These are phyloP conservation scores for Lycodopsis pacificus DNA, from an alignment of 2,797 vertebrate genomes.

Conservation along the genomic window DNA sequence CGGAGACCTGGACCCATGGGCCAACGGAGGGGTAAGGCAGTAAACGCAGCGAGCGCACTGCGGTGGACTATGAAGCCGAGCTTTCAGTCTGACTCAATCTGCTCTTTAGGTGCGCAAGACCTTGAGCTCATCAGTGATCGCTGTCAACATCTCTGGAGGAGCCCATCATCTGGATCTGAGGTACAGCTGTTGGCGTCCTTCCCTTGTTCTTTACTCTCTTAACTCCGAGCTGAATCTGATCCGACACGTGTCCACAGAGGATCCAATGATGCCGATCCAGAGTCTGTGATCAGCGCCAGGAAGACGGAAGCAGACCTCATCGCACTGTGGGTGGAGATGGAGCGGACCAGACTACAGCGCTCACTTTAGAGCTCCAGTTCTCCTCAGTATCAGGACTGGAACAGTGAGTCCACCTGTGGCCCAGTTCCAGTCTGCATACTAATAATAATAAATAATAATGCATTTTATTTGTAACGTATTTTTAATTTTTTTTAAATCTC, in stretches of 20 bases:
- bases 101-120: conserved; percentile 84
- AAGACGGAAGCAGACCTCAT: conserved; percentile 86
- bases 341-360: conserved; percentile 42
- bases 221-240: background rate
- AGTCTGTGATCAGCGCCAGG: conserved; percentile 82
- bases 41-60: background rate
- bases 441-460: too few species aligned
- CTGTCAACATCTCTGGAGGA: conserved; percentile 88
- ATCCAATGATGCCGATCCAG: conserved; percentile 85
- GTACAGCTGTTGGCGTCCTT: conserved; percentile 64
- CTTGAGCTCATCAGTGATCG: conserved; percentile 86
- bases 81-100: conserved; percentile 5
- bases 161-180: conserved; percentile 95
- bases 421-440: background rate
- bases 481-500: too few species aligned
- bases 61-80: background rate
- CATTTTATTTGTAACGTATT: too few species aligned
- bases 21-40: conserved; percentile 91
- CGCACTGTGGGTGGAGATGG: conserved; percentile 85
- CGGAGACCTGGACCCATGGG: conserved; percentile 95
- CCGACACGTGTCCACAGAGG: conserved; percentile 73
- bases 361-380: background rate
- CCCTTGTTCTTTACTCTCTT: background rate
- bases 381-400: background rate
- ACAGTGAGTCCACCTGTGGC: background rate